Base-by-base conservation (phyloP, 2,113 vertebrate species). In the Trachemys scripta region DNA sequence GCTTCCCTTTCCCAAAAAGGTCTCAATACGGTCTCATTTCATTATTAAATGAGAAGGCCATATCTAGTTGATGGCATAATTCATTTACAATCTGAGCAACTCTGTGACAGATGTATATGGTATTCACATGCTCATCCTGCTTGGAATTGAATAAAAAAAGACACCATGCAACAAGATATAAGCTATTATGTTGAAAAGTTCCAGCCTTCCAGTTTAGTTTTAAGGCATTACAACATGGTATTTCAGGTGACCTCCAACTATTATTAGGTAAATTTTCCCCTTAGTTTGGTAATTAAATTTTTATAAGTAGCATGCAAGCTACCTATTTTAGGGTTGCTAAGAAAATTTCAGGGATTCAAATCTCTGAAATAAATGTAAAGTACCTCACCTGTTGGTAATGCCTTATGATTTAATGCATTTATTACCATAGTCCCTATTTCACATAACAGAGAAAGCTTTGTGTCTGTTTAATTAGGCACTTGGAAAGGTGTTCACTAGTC, bases 41-140 rank as follows among this genome's bases (percentile, higher is more conserved):
- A 80, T 82, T 49, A 82, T 25, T 49, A 51, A 54, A 57, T 89
- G 8, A 62, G 84, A 97, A 96, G 96, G 95, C 27, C 89, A 87
- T 1, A 93, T 65, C 90, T 69, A 88, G 87, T 83, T 89, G 93
- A n/a, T 1, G 20, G 83, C 93, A 95, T 19, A 84, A 29, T 42
- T 56, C 76, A 8, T 3, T 20, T n/a, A 69, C 35, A 54, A 20
- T 49, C 65, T 69, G 49, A 78, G 31, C 88, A 1, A 8, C 90
- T 79, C 83, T 50, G 51, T n/a, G 29, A 38, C 85, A 96, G 65
- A 50, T 72, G 88, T 31, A 47, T 20, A 2, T 8, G 22, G 35
- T 54, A 79, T 12, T 75, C 78, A 84, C 79, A 42, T 51, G 24
- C 51, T 53, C 24, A 38, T 35, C 11, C 59, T 72, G 84, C 31